Evolutionary conservation across 2,888 invertebrate species (phyloP), one percentile per base, ranked within the genome.

Genomic region (Rhagonycha lutea): DNA sequence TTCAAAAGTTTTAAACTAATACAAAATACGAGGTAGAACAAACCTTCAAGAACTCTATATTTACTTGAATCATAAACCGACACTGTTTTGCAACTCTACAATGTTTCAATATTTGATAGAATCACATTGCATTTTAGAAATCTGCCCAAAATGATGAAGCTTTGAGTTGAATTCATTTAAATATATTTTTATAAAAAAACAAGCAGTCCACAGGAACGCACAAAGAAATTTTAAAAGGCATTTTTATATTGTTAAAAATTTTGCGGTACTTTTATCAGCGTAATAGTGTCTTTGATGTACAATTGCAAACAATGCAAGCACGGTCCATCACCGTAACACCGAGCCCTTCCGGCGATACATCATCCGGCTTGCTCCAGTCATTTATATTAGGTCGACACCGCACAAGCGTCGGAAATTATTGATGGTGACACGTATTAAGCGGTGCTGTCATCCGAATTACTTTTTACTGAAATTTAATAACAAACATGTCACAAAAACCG

Each of bases 361-460:
- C 79, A 79, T 79, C 75, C 77, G 73, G 32, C 65, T 77, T 77
- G 72, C 77, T 76, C 70, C 60, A 76, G 79, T 78, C 79, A 79
- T 79, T 79, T 79, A 78, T 79, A 79, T 79, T 77, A 76, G 75
- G 79, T 76, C 81, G 80, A 81, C 80, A 80, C 79, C 72, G 80
- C 82, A 81, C 80, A 81, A 81, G 81, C 83, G 83, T 83, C 82
- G 80, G 80, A 82, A 85, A 85, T 86, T 86, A 86, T 86, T 86
- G 86, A 86, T 86, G 85, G 85, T 84, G 85, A 86, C 86, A 85
- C 84, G 85, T 86, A 86, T 86, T 85, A 86, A 86, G 84, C 85
- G 83, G 79, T 80, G 81, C 83, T 83, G 85, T 85, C 84, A 83
- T 81, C 82, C 82, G 83, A 84, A 85, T 85, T 85, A 84, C 84